A percentile compares a stretch with the other conserved stretches of the same genome.
Conservation (phyloP, 1,140 invertebrate genomes). For the Scylla paramamosain region DNA sequence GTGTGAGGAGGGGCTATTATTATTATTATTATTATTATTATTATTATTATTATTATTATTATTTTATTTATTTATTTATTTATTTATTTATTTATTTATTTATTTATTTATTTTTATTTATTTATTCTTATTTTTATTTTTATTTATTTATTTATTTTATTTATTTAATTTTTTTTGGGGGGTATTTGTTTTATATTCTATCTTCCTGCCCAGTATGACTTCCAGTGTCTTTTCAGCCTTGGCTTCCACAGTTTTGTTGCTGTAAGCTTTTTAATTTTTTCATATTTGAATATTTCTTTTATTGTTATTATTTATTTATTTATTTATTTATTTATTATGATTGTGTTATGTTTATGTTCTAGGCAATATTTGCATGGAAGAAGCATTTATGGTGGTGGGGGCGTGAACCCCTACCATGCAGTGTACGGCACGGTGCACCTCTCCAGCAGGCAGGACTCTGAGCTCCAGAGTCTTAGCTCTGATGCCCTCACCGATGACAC, state of each 20-base stretch:
- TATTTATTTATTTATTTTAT: neutral
- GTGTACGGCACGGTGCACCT: conserved; percentile 60
- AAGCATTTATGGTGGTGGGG: conserved; percentile 62
- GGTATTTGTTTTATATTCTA: neutral
- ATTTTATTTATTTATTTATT: neutral
- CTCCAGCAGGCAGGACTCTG: conserved; percentile 71
- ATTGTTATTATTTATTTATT: conserved; percentile 25
- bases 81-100: neutral
- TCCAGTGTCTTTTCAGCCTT: neutral
- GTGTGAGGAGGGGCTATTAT: neutral
- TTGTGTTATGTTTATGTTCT: conserved; percentile 68
- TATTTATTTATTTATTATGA: conserved; percentile 54
- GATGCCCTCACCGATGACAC: conserved; percentile 68
- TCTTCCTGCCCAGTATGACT: neutral
- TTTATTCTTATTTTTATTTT: neutral
- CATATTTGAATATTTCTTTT: conserved; percentile 13
- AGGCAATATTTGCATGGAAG: conserved; percentile 74
- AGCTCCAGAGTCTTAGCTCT: conserved; percentile 71
- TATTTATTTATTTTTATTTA: neutral
- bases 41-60: neutral
- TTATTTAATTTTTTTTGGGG: neutral
- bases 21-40: neutral
- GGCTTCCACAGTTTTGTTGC: conserved; percentile 1
- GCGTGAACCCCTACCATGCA: conserved; percentile 68
- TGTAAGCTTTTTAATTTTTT: conserved; percentile 30